Base-by-base conservation (phyloP, 2,888 invertebrate species). In the Gari tellinella region DNA sequence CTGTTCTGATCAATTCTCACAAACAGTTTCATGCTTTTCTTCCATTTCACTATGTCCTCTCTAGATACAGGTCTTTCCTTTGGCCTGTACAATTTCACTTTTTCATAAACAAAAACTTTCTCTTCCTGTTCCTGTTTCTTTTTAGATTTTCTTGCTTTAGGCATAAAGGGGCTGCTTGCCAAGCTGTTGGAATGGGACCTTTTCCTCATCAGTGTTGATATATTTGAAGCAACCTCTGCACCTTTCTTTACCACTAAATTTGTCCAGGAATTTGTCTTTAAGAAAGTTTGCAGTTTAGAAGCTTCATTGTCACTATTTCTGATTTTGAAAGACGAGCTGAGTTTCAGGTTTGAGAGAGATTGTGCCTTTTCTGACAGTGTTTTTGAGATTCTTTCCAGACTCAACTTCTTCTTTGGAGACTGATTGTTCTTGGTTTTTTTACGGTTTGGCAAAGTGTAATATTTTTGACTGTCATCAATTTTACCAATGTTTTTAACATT, bases 171-270 rank as follows among this genome's bases (percentile, higher is more conserved):
- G 55, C 73, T 74, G 37, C 74, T 61, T 2, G 67, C 53, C 2
- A 48, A 40, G 8, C 67, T 72, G n/a, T 56, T 67, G 0, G 78
- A 70, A 17, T 70, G 67, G 14, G 78, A 66, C 48, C 73, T 55
- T 25, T 70, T 63, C 38, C 67, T 63, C 17, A 78, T 74, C 17
- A 74, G 25, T 15, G 64, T 67, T 7, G 78, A 70, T 37, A 78
- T 62, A 51, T 70, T 74, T 25, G 78, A 70, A n/a, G 73, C 78
- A 19, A 68, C 51, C 49, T 56, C 62, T 40, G 56, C 49, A 12
- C 68, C 68, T 51, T 64, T 74, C 53, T 73, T 78, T 40, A 67
- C 61, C 66, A 78, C 67, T 26, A 73, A 49, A 53, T 64, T 73
- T 21, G 78, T 70, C 26, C 73, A 62, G 19, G 78, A 74, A 12